phyloP scores from a whole-genome alignment of 1,140 invertebrate species.

The Euwallacea fornicatus region DNA sequence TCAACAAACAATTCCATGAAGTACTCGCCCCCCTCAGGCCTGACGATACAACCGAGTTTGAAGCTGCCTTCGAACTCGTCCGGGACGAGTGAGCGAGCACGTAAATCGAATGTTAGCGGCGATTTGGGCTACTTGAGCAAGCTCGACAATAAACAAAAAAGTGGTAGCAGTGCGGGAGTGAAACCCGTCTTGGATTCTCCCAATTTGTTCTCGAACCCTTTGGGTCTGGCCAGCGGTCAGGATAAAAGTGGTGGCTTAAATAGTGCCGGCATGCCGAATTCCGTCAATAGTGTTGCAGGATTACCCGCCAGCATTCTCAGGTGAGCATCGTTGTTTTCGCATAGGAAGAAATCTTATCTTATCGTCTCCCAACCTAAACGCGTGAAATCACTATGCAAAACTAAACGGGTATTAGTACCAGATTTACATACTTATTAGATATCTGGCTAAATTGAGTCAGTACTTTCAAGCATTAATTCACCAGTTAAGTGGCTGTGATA shows the following conservation, averaged over 20 bases:
- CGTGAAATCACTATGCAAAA: constrained; percentile 12
- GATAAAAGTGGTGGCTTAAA: constrained; percentile 43
- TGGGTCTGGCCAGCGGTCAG: constrained; percentile 49
- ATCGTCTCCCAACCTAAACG: constrained; percentile 8
- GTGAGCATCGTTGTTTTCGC: constrained; percentile 45
- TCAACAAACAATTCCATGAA: constrained; percentile 40
- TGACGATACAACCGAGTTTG: constrained; percentile 48
- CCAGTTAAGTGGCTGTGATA: no score
- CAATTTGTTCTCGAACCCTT: constrained; percentile 51
- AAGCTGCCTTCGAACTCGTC: constrained; percentile 35
- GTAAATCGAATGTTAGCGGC: constrained; percentile 37
- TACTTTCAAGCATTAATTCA: no score
- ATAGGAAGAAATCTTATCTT: constrained; percentile 16
- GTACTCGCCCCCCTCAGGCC: constrained; percentile 43
- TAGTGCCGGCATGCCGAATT: constrained; percentile 43
- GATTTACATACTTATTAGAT: constrained; percentile 10
- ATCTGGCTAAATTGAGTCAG: no score
- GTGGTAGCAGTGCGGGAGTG: constrained; percentile 36
- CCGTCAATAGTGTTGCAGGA: constrained; percentile 44
- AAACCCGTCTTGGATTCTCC: constrained; percentile 41
- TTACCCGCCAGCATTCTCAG: constrained; percentile 57
- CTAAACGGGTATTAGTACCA: background rate
- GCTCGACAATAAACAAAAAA: constrained; percentile 43
- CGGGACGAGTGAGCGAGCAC: constrained; percentile 29
- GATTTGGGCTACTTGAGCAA: constrained; percentile 46